phyloP scores from a whole-genome alignment of 1,140 invertebrate genomes.

The Heliconius melpomene region DNA sequence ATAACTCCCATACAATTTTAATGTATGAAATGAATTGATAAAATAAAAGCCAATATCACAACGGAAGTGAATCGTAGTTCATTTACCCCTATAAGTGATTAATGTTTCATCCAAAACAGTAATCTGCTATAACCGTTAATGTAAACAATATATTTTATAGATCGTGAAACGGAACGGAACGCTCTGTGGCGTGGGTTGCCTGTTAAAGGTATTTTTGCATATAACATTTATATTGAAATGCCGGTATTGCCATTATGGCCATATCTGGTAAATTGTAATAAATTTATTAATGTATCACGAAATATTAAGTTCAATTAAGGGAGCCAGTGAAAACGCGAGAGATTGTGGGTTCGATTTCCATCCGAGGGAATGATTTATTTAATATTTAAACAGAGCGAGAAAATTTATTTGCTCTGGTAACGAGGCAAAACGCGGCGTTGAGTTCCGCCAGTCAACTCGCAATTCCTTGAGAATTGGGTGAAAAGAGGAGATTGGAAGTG shows the following conservation, averaged over 20 bases:
- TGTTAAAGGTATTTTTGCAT: slow-evolving; percentile 7
- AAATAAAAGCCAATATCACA: slow-evolving; percentile 33
- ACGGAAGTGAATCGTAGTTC: slow-evolving; percentile 37
- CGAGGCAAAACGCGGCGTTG: too few species aligned
- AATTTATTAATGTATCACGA: not conserved
- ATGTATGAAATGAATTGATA: not conserved
- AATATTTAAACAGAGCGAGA: too few species aligned
- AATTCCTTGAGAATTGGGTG: too few species aligned
- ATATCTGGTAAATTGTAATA: not conserved
- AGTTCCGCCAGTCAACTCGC: too few species aligned
- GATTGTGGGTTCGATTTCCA: too few species aligned
- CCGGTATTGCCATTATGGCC: not conserved
- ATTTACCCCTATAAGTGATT: slow-evolving; percentile 42
- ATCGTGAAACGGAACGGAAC: slow-evolving; percentile 28
- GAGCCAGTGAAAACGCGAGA: not conserved
- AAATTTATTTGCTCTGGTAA: too few species aligned
- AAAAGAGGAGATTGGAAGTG: too few species aligned
- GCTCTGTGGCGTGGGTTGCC: slow-evolving; percentile 26
- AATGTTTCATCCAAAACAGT: slow-evolving; percentile 41
- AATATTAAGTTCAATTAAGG: too few species aligned
- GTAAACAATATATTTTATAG: slow-evolving; percentile 44
- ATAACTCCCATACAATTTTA: slow-evolving; percentile 5
- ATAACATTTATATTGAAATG: not conserved
- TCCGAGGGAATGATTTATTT: too few species aligned
- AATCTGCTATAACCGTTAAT: slow-evolving; percentile 38